Evolutionary conservation across 2,797 vertebrate species (phyloP), one percentile per base, ranked within the genome.

Genomic region (Silurus aristotelis): DNA sequence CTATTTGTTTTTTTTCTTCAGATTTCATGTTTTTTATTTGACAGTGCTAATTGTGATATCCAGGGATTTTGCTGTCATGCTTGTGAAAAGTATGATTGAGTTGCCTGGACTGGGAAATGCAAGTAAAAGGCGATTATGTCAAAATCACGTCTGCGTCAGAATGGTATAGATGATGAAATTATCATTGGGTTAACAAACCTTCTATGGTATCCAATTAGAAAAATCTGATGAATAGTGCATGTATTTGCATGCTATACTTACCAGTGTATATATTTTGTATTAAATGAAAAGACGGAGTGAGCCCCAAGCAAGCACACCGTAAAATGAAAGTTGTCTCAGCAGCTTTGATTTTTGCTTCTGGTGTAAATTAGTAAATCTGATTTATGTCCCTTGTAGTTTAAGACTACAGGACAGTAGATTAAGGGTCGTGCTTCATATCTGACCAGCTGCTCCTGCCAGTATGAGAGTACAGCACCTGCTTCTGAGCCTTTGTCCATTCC

Each of bases 101-200:
- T 31, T 82, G 68, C 13, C 67, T 56, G 55, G 76, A 80, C 84
- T 56, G 60, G 84, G 31, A 82, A 71, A 66, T 81, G 58, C 27
- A 5, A 70, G 31, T 77, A 72, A 80, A 52, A 10, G 1, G 48
- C 6, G 48, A 52, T 10, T 52, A 52, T 52, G 48, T 7, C 2
- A 7, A 52, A 46, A 83, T 71, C 83, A 73, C 48, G 67, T 84
- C 58, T 55, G 5, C 27, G 5, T 55, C 66, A 48, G 43, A 10
- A 60, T 22, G 9, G 25, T 31, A 5, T 72, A n/a, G 5, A 72
- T 15, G 20, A 68, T 52, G 48, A 55, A 48, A 72, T 48, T 71
- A 73, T 73, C 4, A 20, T 38, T 78, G 25, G 75, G 31, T n/a
- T 61, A 61, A 61, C 76, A 78, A 61, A 61, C 31, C 56, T 61